Base-by-base conservation (phyloP, 1,140 invertebrate species). In the Coenobita brevimanus region DNA sequence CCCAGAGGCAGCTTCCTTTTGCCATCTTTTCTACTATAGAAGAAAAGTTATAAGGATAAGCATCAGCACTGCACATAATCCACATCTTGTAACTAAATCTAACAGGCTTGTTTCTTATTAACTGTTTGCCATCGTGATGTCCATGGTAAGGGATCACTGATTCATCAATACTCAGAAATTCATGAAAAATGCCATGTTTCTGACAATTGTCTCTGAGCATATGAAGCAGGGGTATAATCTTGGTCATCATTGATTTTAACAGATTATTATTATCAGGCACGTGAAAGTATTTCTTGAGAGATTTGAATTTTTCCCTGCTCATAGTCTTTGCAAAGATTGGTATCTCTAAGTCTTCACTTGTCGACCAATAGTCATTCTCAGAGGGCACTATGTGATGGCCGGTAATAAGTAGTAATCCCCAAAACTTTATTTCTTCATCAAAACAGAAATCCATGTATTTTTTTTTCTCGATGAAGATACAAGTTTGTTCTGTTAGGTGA, bases 81-180 rank as follows among this genome's bases (percentile, higher is more conserved):
- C n/a, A n/a, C n/a, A n/a, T n/a, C n/a, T n/a, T n/a, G n/a, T n/a
- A n/a, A n/a, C n/a, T n/a, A n/a, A n/a, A n/a, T n/a, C n/a, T n/a
- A n/a, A n/a, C n/a, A n/a, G n/a, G n/a, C n/a, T n/a, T n/a, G n/a
- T n/a, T n/a, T n/a, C n/a, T n/a, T n/a, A n/a, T n/a, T n/a, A 80
- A 62, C n/a, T 80, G 78, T 57, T 80, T 80, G 21, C 3, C 78
- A 80, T 54, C 60, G 30, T 80, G 46, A 13, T 62, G 46, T 6
- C 43, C 30, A 62, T 4, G 30, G 27, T 80, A 80, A 2, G 43
- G n/a, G n/a, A n/a, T n/a, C n/a, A n/a, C n/a, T n/a, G n/a, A n/a
- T n/a, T n/a, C n/a, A n/a, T n/a, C n/a, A n/a, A n/a, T n/a, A n/a
- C n/a, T n/a, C n/a, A n/a, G n/a, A n/a, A n/a, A n/a, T n/a, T n/a